Conservation (phyloP, 2,888 invertebrate genomes). For the Ormyrus nitidulus region DNA sequence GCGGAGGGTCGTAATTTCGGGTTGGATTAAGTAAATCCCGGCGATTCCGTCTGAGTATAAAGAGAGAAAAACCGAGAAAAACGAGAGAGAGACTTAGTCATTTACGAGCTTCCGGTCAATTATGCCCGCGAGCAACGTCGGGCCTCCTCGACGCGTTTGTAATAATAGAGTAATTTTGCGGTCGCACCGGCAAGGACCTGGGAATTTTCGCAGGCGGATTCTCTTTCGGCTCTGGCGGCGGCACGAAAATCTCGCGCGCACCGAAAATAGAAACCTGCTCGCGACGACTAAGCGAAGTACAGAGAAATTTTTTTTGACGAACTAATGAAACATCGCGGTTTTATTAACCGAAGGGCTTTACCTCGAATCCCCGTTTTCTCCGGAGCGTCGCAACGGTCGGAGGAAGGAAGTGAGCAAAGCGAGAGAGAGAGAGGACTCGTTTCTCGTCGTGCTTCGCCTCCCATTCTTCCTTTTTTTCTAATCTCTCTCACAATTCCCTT, state of each 20-base stretch:
- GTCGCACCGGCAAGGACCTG: constrained; percentile 16
- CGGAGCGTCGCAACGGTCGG: too few relatives aligned
- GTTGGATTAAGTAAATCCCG: not conserved
- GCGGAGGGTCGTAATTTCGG: not conserved
- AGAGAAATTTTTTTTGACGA: too few relatives aligned
- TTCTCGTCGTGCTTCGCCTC: not conserved
- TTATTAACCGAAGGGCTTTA: too few relatives aligned
- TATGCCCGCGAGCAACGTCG: not conserved
- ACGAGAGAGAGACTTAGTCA: constrained; percentile 10
- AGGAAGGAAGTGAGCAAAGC: too few relatives aligned
- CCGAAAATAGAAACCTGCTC: too few relatives aligned
- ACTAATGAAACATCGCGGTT: too few relatives aligned
- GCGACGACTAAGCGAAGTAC: too few relatives aligned
- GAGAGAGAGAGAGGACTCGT: not conserved
- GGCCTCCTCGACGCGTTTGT: not conserved
- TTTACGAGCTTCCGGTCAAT: constrained; percentile 47
- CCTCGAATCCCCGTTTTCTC: too few relatives aligned
- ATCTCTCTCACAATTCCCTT: constrained; percentile 25
- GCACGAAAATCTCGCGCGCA: not conserved
- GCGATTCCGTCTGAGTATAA: not conserved
- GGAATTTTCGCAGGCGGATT: constrained; percentile 34
- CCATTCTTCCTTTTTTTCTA: not conserved
- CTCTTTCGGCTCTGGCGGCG: not conserved
- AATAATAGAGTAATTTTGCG: constrained; percentile 34
- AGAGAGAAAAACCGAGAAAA: not conserved